Conservation (phyloP, 2,113 vertebrate species). For the Myodes glareolus region DNA sequence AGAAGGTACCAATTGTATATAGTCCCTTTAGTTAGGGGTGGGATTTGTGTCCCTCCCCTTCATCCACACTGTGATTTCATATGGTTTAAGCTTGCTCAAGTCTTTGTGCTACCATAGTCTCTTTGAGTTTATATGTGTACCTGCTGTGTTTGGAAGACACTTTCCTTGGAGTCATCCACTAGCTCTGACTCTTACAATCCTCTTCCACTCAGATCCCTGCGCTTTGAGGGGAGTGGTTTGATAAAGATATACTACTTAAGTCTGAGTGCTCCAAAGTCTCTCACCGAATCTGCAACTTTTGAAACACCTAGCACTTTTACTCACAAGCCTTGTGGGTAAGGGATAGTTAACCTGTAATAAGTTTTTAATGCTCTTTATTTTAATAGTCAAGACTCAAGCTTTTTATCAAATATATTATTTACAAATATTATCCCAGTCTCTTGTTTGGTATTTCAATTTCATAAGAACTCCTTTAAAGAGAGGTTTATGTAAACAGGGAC, state of each 20-base stretch:
- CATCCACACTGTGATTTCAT: neutral
- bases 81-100: neutral
- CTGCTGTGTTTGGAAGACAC: neutral
- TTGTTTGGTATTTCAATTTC: slow-evolving; percentile 50
- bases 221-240: too few relatives aligned
- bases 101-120: neutral
- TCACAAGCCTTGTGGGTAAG: neutral
- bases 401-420: neutral
- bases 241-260: neutral
- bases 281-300: neutral
- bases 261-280: neutral
- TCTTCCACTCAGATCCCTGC: neutral
- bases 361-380: slow-evolving; percentile 31
- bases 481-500: neutral
- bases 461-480: slow-evolving; percentile 7
- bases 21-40: neutral
- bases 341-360: neutral
- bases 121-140: neutral
- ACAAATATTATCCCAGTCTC: neutral
- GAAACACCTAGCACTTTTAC: neutral
- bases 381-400: neutral
- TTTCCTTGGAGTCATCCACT: neutral
- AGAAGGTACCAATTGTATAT: neutral
- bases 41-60: neutral
- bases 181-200: neutral